phyloP scores from a whole-genome alignment of 2,797 vertebrate genomes.

The Graptemys geographica region DNA sequence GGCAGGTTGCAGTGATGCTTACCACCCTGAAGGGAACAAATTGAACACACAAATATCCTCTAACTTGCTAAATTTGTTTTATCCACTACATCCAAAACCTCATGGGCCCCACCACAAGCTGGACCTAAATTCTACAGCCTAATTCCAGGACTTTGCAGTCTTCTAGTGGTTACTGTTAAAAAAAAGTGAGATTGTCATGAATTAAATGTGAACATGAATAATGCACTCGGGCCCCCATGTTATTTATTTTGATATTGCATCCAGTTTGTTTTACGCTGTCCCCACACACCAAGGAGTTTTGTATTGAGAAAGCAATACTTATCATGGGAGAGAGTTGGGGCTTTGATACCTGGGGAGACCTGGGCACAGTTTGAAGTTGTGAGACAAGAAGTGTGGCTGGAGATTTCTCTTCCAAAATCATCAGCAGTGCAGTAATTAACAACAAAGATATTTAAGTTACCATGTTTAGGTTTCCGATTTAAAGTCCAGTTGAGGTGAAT shows the following conservation, averaged over 20 bases:
- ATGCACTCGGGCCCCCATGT: background rate
- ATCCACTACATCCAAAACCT: background rate
- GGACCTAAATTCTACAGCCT: background rate
- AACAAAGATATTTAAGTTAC: background rate
- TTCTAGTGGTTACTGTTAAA: background rate
- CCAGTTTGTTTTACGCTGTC: background rate
- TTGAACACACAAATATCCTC: background rate
- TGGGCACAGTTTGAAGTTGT: background rate
- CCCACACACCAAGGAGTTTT: rapidly evolving
- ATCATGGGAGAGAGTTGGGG: background rate
- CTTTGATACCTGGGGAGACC: background rate
- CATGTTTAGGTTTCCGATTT: background rate
- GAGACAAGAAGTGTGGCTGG: background rate
- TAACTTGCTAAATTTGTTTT: background rate
- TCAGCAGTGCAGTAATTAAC: background rate
- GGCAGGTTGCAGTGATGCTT: background rate
- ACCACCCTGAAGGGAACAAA: background rate
- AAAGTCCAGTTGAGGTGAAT: background rate
- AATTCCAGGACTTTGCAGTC: background rate
- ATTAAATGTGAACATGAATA: background rate
- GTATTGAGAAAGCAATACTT: background rate
- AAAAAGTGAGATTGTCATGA: background rate
- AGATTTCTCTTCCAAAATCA: background rate
- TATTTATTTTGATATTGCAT: background rate
- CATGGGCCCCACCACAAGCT: background rate